Evolutionary conservation across 2,888 invertebrate species (phyloP).

Genomic region (Sesia apiformis): DNA sequence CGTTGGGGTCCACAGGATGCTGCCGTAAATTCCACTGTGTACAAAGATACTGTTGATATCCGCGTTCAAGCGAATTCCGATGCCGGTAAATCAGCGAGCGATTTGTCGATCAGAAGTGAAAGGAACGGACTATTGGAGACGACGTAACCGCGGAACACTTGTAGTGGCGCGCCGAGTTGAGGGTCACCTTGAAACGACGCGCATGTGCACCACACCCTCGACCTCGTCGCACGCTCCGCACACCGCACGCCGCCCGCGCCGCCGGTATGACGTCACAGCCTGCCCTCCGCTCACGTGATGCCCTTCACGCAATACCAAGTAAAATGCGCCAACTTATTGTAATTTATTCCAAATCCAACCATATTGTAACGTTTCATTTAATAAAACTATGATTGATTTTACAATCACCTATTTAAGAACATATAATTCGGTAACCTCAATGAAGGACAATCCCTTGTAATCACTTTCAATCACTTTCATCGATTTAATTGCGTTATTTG

Average conservation of each 20-base stretch:
- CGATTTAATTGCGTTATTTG: no score
- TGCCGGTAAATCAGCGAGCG: slow-evolving; percentile 10
- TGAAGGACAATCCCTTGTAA: no score
- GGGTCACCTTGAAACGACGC: slow-evolving; percentile 70
- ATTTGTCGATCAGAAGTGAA: slow-evolving; percentile 29
- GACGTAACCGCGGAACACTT: slow-evolving; percentile 11
- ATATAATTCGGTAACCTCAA: no score
- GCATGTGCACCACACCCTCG: slow-evolving; percentile 69
- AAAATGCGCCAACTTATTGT: not conserved
- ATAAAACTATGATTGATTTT: not conserved
- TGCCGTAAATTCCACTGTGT: slow-evolving; percentile 53
- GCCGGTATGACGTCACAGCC: slow-evolving; percentile 45
- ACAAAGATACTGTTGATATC: slow-evolving; percentile 42
- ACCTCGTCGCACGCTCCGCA: slow-evolving; percentile 28
- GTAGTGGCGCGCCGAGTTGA: slow-evolving; percentile 38
- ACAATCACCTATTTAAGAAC: no score
- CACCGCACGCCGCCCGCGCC: slow-evolving; percentile 16
- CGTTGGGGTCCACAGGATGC: slow-evolving; percentile 69
- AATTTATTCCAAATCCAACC: not conserved
- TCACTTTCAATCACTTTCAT: no score
- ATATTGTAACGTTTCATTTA: not conserved
- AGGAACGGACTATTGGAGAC: slow-evolving; percentile 42
- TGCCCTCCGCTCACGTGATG: slow-evolving; percentile 45
- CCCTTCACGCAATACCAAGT: slow-evolving; percentile 29
- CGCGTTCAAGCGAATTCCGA: slow-evolving; percentile 55